Evolutionary conservation across 2,888 invertebrate genomes (phyloP).

Genomic region (Tenthredo amoena): DNA sequence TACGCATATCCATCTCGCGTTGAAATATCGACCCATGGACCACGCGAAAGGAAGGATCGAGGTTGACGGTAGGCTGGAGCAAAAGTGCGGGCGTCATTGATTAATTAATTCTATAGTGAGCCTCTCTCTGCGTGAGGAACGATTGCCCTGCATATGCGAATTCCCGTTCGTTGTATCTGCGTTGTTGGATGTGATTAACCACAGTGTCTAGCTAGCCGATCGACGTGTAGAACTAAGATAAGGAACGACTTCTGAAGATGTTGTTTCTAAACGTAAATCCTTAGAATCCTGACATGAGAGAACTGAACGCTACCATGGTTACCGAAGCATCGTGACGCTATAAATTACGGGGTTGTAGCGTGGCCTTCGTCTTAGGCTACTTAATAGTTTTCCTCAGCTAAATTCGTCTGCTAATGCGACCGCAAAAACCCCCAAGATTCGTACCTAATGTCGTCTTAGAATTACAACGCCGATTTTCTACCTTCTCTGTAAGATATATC

Average conservation of each 20-base stretch:
- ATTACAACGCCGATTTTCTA: background rate
- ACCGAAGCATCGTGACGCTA: conserved; percentile 33
- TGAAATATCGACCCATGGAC: conserved; percentile 35
- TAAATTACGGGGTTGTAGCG: conserved; percentile 11
- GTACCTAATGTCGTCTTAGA: background rate
- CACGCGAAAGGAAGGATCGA: conserved; percentile 12
- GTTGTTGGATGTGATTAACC: conserved; percentile 19
- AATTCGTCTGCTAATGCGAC: conserved; percentile 9
- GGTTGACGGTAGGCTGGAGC: background rate
- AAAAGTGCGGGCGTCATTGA: conserved; percentile 34
- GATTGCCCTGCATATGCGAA: conserved; percentile 16
- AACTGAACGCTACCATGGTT: conserved; percentile 15
- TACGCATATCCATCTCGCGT: conserved; percentile 6
- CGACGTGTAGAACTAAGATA: conserved; percentile 7
- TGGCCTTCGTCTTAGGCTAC: background rate
- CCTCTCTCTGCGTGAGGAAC: conserved; percentile 18
- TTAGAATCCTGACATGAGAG: background rate
- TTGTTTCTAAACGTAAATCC: conserved; percentile 3
- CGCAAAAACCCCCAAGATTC: background rate
- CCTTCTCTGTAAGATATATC: background rate
- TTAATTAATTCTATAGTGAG: conserved; percentile 40
- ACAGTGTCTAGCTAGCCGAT: background rate
- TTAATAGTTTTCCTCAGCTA: conserved; percentile 6
- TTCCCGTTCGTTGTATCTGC: background rate
- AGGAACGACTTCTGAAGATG: conserved; percentile 8